These are phyloP conservation scores for Datnioides undecimradiatus DNA, from an alignment of 2,113 vertebrate genomes.

Conservation along the genomic window DNA sequence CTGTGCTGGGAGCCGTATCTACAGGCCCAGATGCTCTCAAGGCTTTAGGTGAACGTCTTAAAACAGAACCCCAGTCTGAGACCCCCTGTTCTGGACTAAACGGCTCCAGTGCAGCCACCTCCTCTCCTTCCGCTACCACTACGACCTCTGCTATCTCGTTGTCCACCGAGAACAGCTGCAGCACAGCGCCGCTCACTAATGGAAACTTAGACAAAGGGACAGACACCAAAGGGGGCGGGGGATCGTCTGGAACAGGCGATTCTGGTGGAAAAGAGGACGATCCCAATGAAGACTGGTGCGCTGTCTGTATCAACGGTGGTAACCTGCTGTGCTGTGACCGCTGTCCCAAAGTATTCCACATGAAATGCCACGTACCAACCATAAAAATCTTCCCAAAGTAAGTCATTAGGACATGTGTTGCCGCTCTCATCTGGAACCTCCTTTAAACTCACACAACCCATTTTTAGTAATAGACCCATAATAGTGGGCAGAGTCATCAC, in stretches of 20 bases:
- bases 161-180: slow-evolving; percentile 3
- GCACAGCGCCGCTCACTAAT: slow-evolving; percentile 85
- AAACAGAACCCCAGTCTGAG: slow-evolving; percentile 87
- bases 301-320: slow-evolving; percentile 97
- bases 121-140: slow-evolving; percentile 48
- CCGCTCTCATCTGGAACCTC: too few species aligned
- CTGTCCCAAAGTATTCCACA: slow-evolving; percentile 99
- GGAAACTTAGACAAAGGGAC: slow-evolving; percentile 84
- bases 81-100: slow-evolving; percentile 81
- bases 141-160: slow-evolving; percentile 55
- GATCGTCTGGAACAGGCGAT: slow-evolving; percentile 17
- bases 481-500: background rate
- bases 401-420: slow-evolving; percentile 17
- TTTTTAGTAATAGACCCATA: background rate
- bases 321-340: slow-evolving; percentile 96
- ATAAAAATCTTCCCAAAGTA: slow-evolving; percentile 80
- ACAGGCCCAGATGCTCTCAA: slow-evolving; percentile 88
- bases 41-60: slow-evolving; percentile 89
- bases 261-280: slow-evolving; percentile 90
- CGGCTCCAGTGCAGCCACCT: slow-evolving; percentile 30
- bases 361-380: slow-evolving; percentile 96
- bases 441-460: too few species aligned
- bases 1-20: slow-evolving; percentile 80
- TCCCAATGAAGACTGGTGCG: slow-evolving; percentile 99
- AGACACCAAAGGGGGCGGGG: slow-evolving; percentile 20